Base-by-base conservation (phyloP, 53 echinoderm and acorn worm species). In the Patiria pectinifera region DNA sequence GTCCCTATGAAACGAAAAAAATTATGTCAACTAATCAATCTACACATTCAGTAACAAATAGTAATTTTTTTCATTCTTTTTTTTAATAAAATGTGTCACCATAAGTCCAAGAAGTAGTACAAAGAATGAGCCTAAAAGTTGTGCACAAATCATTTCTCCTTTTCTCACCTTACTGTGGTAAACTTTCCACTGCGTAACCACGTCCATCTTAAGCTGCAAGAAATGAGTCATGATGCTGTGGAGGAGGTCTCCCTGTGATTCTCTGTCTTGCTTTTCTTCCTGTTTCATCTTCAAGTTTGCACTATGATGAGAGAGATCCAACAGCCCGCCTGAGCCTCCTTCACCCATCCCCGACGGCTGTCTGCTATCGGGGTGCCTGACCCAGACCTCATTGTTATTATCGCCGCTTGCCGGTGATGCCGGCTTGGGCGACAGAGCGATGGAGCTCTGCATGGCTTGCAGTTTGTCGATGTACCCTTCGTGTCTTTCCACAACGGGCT, bases 161-260 rank as follows among this genome's bases (percentile, higher is more conserved):
- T 74, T 49, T 45, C 87, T 87, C 13, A 90, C 90, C 90, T 90
- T n/a, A 14, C 90, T 81, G 13, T 63, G 45, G 60, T 90, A 80
- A 80, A 48, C 48, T 77, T 90, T 90, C 90, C 90, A 90, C 66
- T 90, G 90, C 18, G 25, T 26, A 11, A 81, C 13, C 44, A 90
- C 79, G 59, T 81, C 60, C 69, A 90, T 66, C 90, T 90, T 90
- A 80, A 90, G 48, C 22, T 90, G 80, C 63, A 90, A 63, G 66
- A 90, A 90, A 23, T 69, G 66, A 22, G 81, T 45, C 12, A 53
- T 90, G 82, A 90, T 90, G 69, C 63, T 71, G 49, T 80, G 80
- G n/a, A 90, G 24, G 45, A 90, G 90, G 69, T 90, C 60, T 47
- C 90, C 81, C 24, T 90, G 80, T 11, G 21, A 9, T 69, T 90